phyloP scores from a whole-genome alignment of 2,797 vertebrate species.

The Okamejei kenojei region DNA sequence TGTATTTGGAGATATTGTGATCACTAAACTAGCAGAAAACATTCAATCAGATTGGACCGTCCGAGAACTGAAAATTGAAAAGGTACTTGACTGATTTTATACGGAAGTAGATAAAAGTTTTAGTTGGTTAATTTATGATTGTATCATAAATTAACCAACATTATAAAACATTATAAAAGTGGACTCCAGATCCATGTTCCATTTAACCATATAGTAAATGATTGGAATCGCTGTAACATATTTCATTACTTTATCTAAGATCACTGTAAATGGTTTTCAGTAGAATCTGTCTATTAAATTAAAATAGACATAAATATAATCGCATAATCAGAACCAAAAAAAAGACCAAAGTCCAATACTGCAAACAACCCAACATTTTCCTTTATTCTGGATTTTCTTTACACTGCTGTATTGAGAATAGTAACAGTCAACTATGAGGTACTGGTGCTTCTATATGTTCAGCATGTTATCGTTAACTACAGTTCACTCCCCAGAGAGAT shows the following conservation, averaged over 20 bases:
- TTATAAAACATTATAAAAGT: not conserved
- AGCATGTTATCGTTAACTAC: not conserved
- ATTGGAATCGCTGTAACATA: not conserved
- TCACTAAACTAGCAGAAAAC: slow-evolving; percentile 89
- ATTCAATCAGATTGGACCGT: slow-evolving; percentile 87
- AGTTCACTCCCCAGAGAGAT: not conserved
- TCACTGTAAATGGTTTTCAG: not conserved
- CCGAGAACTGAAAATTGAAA: slow-evolving; percentile 88
- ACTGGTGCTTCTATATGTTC: not conserved
- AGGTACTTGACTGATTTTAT: slow-evolving; percentile 59
- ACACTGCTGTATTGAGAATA: not conserved
- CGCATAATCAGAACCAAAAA: not conserved
- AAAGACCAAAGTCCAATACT: not conserved
- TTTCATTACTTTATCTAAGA: not conserved
- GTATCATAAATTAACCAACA: not conserved
- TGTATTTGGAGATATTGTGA: slow-evolving; percentile 94
- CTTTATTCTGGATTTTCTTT: not conserved
- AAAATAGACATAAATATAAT: not conserved
- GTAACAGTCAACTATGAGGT: not conserved
- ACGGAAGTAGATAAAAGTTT: not conserved
- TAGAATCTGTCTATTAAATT: not conserved
- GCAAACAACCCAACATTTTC: not conserved
- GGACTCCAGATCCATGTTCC: not conserved
- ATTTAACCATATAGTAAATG: not conserved
- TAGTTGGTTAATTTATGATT: not conserved